phyloP scores from a whole-genome alignment of 1,140 invertebrate genomes.

The Drosophila pachea region DNA sequence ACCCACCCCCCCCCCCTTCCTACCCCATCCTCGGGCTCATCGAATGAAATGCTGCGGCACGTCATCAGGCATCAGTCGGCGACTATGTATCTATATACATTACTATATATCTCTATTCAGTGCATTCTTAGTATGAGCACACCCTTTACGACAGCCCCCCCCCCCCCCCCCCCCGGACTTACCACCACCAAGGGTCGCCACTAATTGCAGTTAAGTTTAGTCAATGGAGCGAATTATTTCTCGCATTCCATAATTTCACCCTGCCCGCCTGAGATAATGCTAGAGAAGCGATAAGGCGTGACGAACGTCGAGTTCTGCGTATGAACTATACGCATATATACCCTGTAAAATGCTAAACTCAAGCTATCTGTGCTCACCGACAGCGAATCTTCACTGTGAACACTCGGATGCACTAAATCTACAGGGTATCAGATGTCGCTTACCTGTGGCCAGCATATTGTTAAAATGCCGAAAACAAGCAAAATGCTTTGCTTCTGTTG shows the following conservation, averaged over 20 bases:
- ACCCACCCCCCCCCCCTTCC: too few relatives aligned
- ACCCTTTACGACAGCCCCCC: neutral
- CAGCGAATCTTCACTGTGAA: too few relatives aligned
- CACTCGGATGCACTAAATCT: neutral
- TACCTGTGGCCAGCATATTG: conserved; percentile 63
- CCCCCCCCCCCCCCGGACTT: neutral
- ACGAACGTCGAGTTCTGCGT: neutral
- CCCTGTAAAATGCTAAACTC: conserved; percentile 1
- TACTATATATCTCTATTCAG: too few relatives aligned
- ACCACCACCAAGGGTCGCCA: too few relatives aligned
- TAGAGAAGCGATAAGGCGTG: conserved; percentile 3
- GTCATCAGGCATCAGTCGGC: too few relatives aligned
- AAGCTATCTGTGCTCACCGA: too few relatives aligned
- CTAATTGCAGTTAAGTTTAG: conserved; percentile 8
- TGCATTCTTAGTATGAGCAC: too few relatives aligned
- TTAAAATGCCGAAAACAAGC: conserved; percentile 58
- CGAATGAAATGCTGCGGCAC: too few relatives aligned
- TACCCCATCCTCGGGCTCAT: too few relatives aligned
- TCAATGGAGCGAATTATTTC: conserved; percentile 20
- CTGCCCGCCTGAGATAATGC: neutral
- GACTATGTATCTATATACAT: too few relatives aligned
- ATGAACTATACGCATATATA: neutral
- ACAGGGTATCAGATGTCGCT: conserved; percentile 28
- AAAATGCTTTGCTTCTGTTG: conserved; percentile 37
- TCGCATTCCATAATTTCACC: conserved; percentile 6